A percentile compares a stretch with the other conserved stretches of the same genome.
Conservation (phyloP, 1,140 invertebrate species). For the Tribolium castaneum region DNA sequence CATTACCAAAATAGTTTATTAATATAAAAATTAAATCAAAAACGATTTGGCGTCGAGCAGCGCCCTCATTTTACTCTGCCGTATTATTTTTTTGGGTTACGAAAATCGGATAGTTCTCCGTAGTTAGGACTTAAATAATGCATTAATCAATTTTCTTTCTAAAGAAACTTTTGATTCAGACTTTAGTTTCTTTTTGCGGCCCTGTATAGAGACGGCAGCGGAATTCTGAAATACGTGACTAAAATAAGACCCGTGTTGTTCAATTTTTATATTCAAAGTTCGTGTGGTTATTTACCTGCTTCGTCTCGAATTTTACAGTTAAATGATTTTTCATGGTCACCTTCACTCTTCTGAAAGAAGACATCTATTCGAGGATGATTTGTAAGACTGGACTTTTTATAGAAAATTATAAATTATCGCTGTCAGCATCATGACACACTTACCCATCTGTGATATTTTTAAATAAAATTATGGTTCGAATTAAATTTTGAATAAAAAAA, state of each 20-base stretch:
- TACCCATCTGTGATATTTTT: background rate
- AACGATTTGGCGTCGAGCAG: too few species aligned
- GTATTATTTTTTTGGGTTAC: too few species aligned
- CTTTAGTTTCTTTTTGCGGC: too few species aligned
- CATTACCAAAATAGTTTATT: too few species aligned
- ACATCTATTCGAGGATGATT: background rate
- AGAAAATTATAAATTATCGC: background rate
- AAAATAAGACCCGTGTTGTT: background rate
- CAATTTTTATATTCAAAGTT: background rate
- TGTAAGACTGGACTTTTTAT: constrained; percentile 2
- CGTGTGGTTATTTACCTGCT: background rate
- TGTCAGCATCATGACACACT: constrained; percentile 13
- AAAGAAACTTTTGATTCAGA: too few species aligned
- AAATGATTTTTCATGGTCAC: constrained; percentile 24
- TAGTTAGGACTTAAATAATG: too few species aligned
- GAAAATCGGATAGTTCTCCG: too few species aligned
- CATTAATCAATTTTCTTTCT: too few species aligned
- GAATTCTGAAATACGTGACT: background rate
- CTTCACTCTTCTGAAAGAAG: background rate
- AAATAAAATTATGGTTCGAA: constrained; percentile 1
- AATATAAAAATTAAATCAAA: too few species aligned
- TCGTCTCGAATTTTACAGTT: constrained; percentile 18
- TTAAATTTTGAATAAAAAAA: constrained; percentile 59
- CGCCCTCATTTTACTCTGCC: too few species aligned
- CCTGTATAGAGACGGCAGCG: too few species aligned